These are phyloP conservation scores for Aporophyla nigra DNA, from an alignment of 2,888 invertebrate species.

Conservation along the genomic window DNA sequence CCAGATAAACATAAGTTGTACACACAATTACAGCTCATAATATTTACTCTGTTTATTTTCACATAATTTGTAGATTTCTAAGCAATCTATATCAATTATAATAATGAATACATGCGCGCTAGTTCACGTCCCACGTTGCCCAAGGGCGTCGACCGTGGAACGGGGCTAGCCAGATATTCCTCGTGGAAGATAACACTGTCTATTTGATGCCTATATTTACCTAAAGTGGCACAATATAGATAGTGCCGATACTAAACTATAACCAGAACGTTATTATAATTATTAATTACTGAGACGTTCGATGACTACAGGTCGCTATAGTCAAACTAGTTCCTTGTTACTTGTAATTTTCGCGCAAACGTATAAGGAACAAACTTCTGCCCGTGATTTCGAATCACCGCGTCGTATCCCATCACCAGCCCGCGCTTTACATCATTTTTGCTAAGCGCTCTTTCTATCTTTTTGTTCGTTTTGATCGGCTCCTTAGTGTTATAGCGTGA, in stretches of 20 bases:
- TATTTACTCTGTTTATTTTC: slow-evolving; percentile 32
- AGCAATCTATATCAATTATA: slow-evolving; percentile 70
- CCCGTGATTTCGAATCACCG: no score
- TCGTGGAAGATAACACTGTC: slow-evolving; percentile 69
- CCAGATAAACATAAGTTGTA: slow-evolving; percentile 4
- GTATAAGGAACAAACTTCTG: no score
- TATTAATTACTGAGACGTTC: slow-evolving; percentile 16
- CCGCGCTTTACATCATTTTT: no score
- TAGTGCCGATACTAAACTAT: slow-evolving; percentile 22
- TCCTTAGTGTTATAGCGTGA: no score
- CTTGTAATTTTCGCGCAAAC: not conserved
- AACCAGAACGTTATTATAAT: slow-evolving; percentile 13
- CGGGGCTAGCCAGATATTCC: slow-evolving; percentile 72
- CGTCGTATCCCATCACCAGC: no score
- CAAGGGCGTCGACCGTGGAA: slow-evolving; percentile 79
- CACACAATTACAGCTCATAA: slow-evolving; percentile 13
- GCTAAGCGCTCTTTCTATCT: no score
- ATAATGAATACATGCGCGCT: slow-evolving; percentile 70
- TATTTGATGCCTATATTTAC: slow-evolving; percentile 68
- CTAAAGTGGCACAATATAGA: slow-evolving; percentile 54
- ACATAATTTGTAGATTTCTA: slow-evolving; percentile 56
- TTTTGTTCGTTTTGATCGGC: no score
- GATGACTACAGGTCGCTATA: not conserved
- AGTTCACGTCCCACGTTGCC: slow-evolving; percentile 65
- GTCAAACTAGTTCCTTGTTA: not conserved